Conservation (phyloP, 2,113 vertebrate genomes). For the Semnornis frantzii region DNA sequence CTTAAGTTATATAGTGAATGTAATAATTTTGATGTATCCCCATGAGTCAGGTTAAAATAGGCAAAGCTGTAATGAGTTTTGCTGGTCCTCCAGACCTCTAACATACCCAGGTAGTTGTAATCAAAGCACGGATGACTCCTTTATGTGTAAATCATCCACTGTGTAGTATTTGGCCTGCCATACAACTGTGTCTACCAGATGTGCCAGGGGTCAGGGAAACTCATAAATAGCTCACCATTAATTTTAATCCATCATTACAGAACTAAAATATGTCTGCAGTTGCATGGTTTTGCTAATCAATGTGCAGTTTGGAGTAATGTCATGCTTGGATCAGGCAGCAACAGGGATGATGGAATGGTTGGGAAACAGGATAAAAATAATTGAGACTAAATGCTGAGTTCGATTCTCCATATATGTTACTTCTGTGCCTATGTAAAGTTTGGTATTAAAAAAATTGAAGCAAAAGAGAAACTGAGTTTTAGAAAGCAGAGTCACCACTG, state of each 20-base stretch:
- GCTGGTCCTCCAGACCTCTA: not conserved
- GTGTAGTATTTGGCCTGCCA: not conserved
- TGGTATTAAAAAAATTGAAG: not conserved
- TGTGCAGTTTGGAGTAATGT: not conserved
- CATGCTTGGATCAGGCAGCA: not conserved
- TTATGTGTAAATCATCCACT: accelerated
- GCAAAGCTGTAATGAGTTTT: not conserved
- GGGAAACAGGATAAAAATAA: not conserved
- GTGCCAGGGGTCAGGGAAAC: not conserved
- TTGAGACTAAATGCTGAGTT: not conserved
- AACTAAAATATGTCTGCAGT: not conserved
- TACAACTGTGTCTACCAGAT: not conserved
- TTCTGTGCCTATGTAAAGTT: not conserved
- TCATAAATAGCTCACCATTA: too few relatives aligned
- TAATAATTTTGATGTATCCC: accelerated
- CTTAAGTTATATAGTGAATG: not conserved
- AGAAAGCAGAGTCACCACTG: too few relatives aligned
- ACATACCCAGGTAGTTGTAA: not conserved
- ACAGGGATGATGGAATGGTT: not conserved
- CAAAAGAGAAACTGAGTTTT: not conserved
- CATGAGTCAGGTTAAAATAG: not conserved
- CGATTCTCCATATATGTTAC: not conserved
- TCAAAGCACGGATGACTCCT: not conserved
- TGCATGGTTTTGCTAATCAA: not conserved
- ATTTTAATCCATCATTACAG: not conserved